Evolutionary conservation across 2,797 vertebrate genomes (phyloP), one percentile per base, ranked within the genome.

Genomic region (Peromyscus aztecus): DNA sequence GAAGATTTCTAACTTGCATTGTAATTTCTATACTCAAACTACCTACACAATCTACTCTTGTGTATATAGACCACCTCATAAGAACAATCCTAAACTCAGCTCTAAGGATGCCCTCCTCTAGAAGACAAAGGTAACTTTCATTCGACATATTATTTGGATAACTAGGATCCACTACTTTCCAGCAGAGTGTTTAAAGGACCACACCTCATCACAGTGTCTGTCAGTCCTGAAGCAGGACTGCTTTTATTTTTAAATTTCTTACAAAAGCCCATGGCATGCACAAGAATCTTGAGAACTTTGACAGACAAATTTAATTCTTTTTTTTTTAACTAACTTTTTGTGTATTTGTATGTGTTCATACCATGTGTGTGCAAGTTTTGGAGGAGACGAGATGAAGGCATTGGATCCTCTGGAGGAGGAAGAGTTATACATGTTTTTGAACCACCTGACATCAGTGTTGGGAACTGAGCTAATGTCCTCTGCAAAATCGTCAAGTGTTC

Each of bases 1-100:
- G 90, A 96, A 94, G 93, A 96, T 93, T 97, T 92, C 91, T 95
- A 71, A 86, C 77, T 96, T 89, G 82, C 67, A 89, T 57, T 97
- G 46, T 89, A 88, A 94, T 97, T 95, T 95, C 73, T 57, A 86
- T 85, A 92, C 87, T 85, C 49, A 57, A 67, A 52, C 40, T 49
- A 84, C 77, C 10, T 49, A 73, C 55, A 17, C 63, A 57, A 94
- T 88, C 80, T 76, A 83, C 57, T 69, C 65, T 17, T 27, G 21
- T 27, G 59, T 82, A 37, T 57, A 6, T 59, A 12, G 49, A 59
- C 14, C 12, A 3, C 9, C 11, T 87, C 52, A 55, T 4, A n/a
- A 89, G 67, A 90, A 34, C 27, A 40, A 67, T 31, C 29, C 55
- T 88, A 40, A 61, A 90, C 57, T 90, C 11, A 59, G 8, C 84